Evolutionary conservation across 2,113 vertebrate genomes (phyloP), one percentile per base, ranked within the genome.

Genomic region (Brachyistius frenatus): DNA sequence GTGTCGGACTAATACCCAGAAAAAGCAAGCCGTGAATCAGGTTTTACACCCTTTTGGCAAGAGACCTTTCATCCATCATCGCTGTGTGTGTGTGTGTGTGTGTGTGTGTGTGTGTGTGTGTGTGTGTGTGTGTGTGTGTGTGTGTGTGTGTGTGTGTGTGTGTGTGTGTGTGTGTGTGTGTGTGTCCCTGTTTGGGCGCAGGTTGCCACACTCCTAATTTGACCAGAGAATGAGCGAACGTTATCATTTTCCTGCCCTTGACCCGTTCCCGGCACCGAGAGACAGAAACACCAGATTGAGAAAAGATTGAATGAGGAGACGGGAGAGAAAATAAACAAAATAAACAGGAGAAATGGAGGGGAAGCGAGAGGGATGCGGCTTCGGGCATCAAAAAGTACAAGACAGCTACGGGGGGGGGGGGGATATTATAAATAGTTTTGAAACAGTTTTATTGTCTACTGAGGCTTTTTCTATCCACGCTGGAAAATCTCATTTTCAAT

Each of bases 211-310:
- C 68, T 76, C 68, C 81, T 88, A 88, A 89, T 88, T 84, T 86
- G 81, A 87, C 76, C 86, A 72, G 75, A 83, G 83, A 89, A 89
- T 93, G 92, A 92, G 85, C 50, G 85, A 92, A 85, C 88, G 91
- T 88, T 91, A 92, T 92, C 89, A 87, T 91, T 91, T 92, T 90
- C 88, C 87, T 77, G 89, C 81, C 92, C 91, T 92, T 92, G 89
- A 93, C 92, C 92, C 44, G 81, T 73, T 88, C 86, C 23, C 31
- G 3, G 49, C 72, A 55, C 78, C 65, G 23, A 16, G 56, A 73
- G 83, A 86, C 69, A 87, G 72, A 85, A 83, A 66, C 61, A 52
- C 2, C 81, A 72, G 85, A 84, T 76, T 76, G 88, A 84, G 72
- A 73, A 80, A 84, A 87, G 76, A 92, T 83, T 80, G 84, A 91